Conservation (phyloP, 2,113 vertebrate genomes). For the Cyanoramphus novaezelandiae region DNA sequence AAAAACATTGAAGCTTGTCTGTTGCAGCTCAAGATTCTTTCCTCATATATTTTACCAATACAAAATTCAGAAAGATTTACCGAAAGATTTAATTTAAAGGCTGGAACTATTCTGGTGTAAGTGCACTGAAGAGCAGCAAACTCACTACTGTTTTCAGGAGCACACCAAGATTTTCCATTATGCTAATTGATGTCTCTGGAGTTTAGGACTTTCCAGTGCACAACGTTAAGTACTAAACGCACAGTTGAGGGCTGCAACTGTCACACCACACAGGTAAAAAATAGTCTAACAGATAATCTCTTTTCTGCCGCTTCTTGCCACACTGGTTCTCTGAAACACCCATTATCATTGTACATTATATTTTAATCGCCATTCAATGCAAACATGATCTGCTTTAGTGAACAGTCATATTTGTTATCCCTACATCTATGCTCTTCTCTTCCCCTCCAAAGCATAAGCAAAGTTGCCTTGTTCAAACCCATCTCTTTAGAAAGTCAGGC, state of each 20-base stretch:
- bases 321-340: background rate
- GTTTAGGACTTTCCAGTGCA: background rate
- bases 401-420: conserved; percentile 9
- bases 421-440: background rate
- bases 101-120: background rate
- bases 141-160: background rate
- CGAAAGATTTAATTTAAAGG: background rate
- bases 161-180: background rate
- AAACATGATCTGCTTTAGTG: background rate
- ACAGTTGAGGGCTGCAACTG: background rate
- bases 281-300: background rate
- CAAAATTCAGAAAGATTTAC: background rate
- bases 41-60: background rate
- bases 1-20: background rate
- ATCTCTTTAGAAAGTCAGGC: background rate
- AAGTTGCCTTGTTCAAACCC: background rate
- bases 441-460: background rate
- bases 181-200: background rate
- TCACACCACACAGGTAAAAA: background rate
- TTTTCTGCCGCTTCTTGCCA: background rate
- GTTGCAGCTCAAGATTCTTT: background rate
- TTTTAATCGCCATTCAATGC: background rate
- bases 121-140: background rate
- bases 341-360: background rate
- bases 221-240: background rate